Percentiles rank a stretch among this genome's conserved stretches.
These are phyloP conservation scores for Calyptomena viridis DNA, from an alignment of 2,113 vertebrate genomes.

Conservation along the genomic window DNA sequence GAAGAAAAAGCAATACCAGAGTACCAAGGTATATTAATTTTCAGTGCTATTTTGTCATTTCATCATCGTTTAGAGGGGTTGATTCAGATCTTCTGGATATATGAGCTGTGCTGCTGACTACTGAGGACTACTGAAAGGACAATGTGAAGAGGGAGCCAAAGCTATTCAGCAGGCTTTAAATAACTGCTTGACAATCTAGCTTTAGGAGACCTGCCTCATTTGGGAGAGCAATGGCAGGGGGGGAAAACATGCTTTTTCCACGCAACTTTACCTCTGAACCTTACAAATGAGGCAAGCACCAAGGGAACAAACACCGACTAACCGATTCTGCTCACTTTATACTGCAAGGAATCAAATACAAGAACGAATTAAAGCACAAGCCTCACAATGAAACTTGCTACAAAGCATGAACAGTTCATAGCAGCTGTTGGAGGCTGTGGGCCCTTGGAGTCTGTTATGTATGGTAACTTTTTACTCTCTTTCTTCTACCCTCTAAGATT, in stretches of 20 bases:
- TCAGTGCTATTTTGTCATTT: not conserved
- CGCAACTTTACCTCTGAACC: not conserved
- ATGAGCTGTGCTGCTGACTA: not conserved
- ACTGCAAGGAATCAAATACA: slow-evolving; percentile 41
- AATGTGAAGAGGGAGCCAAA: not conserved
- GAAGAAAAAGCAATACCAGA: not conserved
- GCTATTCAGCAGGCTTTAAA: not conserved
- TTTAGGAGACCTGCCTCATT: not conserved
- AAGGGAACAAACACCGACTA: not conserved
- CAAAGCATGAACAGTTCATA: not conserved
- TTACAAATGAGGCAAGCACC: slow-evolving; percentile 8
- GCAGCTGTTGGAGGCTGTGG: not conserved
- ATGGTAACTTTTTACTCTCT: not conserved
- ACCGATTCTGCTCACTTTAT: not conserved
- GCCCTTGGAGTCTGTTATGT: not conserved
- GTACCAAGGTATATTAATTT: not conserved
- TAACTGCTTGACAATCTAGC: not conserved
- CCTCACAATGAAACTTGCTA: not conserved
- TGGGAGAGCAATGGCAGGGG: not conserved
- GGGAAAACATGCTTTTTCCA: not conserved
- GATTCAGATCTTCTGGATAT: not conserved
- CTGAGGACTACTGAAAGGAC: not conserved
- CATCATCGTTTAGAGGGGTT: not conserved
- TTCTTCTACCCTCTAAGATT: not conserved
- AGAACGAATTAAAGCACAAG: not conserved